Percentiles rank a stretch among this genome's conserved stretches.
Evolutionary conservation across 2,113 vertebrate species (phyloP).

Genomic region (Anseranas semipalmata): DNA sequence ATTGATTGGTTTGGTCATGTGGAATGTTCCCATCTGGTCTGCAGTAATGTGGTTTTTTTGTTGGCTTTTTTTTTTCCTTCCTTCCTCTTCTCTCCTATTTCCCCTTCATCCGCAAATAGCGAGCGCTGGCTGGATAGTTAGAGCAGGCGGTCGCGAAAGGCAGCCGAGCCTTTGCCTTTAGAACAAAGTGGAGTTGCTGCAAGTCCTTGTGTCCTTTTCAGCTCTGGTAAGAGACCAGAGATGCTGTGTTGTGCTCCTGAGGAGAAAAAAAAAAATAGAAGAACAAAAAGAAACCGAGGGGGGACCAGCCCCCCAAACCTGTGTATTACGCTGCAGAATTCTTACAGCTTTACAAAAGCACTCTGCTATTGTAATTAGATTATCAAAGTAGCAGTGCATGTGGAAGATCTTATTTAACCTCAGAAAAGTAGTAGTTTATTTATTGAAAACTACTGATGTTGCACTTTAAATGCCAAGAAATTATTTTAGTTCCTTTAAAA

Average conservation of each 20-base stretch:
- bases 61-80: background rate
- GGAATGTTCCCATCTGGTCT: constrained; percentile 99
- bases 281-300: background rate
- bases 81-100: constrained; percentile 59
- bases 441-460: constrained; percentile 81
- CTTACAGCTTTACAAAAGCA: constrained; percentile 13
- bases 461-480: constrained; percentile 83
- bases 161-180: constrained; percentile 79
- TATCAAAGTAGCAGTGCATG: constrained; percentile 71
- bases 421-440: constrained; percentile 79
- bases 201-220: background rate
- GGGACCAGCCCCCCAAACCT: background rate
- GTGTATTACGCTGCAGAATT: background rate
- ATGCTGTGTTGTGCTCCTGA: background rate
- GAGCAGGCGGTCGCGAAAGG: constrained; percentile 80
- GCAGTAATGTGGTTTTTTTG: constrained; percentile 90
- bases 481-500: constrained; percentile 78
- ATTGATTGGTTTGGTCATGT: constrained; percentile 99
- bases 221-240: background rate
- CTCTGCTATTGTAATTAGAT: constrained; percentile 75
- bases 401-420: constrained; percentile 78
- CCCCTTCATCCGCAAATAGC: constrained; percentile 79
- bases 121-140: constrained; percentile 83
- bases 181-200: constrained; percentile 68
- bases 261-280: background rate